These are phyloP conservation scores for Atherinosoma microstoma DNA, from an alignment of 2,797 vertebrate species.

Conservation along the genomic window DNA sequence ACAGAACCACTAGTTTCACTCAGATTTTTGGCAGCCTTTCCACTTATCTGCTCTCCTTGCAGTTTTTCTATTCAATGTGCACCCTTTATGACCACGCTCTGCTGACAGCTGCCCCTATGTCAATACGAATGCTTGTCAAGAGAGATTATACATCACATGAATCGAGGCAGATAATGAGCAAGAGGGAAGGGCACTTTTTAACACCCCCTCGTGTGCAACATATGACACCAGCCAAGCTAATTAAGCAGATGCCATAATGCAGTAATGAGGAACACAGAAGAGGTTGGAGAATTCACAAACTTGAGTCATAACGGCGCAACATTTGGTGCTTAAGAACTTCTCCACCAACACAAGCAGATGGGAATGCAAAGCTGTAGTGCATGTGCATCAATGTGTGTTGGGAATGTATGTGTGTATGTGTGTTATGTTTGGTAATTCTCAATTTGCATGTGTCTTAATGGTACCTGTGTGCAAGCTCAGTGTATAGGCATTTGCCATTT, in stretches of 20 bases:
- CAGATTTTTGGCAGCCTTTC: slow-evolving; percentile 55
- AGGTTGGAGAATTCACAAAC: slow-evolving; percentile 80
- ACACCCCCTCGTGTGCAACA: slow-evolving; percentile 80
- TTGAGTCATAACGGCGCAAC: slow-evolving; percentile 80
- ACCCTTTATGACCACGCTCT: slow-evolving; percentile 70
- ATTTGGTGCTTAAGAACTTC: slow-evolving; percentile 83
- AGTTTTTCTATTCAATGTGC: slow-evolving; percentile 63
- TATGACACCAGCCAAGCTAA: slow-evolving; percentile 84
- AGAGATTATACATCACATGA: slow-evolving; percentile 83
- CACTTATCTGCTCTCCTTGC: slow-evolving; percentile 55
- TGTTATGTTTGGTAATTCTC: slow-evolving; percentile 50
- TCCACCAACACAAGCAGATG: slow-evolving; percentile 78
- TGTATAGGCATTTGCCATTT: not conserved
- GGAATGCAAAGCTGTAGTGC: slow-evolving; percentile 71
- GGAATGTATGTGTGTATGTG: slow-evolving; percentile 33
- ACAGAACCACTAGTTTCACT: slow-evolving; percentile 55
- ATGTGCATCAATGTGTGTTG: slow-evolving; percentile 60
- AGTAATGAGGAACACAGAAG: slow-evolving; percentile 81
- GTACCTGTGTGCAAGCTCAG: slow-evolving; percentile 23
- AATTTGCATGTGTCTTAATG: slow-evolving; percentile 24
- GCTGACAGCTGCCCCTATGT: slow-evolving; percentile 82
- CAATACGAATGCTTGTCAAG: slow-evolving; percentile 82
- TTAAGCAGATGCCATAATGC: slow-evolving; percentile 85
- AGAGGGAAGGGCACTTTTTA: slow-evolving; percentile 82
- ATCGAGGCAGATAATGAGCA: slow-evolving; percentile 83